These are phyloP conservation scores for Podargus strigoides DNA, from an alignment of 2,797 vertebrate species.

Conservation along the genomic window DNA sequence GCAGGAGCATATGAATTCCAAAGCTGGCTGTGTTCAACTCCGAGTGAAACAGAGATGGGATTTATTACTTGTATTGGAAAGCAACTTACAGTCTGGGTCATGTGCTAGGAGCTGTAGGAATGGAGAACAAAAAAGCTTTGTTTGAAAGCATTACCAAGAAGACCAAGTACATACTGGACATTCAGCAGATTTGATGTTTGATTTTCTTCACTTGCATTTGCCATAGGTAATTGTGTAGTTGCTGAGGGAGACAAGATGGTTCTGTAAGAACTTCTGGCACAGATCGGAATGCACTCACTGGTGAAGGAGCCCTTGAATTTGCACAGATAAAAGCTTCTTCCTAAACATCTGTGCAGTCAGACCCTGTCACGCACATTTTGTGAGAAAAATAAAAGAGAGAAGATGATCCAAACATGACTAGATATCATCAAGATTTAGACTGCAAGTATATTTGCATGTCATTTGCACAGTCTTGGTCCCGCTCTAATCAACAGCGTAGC, in stretches of 20 bases:
- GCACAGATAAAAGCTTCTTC: not conserved
- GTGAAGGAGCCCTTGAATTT: not conserved
- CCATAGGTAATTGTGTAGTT: not conserved
- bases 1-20: not conserved
- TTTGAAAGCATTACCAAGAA: not conserved
- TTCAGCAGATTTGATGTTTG: not conserved
- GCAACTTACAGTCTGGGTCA: not conserved
- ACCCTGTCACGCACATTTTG: rapidly evolving
- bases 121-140: not conserved
- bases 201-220: not conserved
- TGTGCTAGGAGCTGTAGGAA: not conserved
- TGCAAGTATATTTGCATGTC: not conserved
- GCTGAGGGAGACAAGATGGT: not conserved
- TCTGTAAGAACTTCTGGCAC: not conserved
- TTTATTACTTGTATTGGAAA: not conserved
- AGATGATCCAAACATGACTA: not conserved
- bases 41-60: not conserved
- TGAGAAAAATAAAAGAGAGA: not conserved
- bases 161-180: not conserved
- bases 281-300: not conserved
- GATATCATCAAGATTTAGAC: not conserved
- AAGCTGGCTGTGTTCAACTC: not conserved
- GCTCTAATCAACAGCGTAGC: not conserved
- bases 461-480: not conserved
- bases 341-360: not conserved